Evolutionary conservation across 2,888 invertebrate species (phyloP), one percentile per base, ranked within the genome.

Genomic region (Polia nebulosa): DNA sequence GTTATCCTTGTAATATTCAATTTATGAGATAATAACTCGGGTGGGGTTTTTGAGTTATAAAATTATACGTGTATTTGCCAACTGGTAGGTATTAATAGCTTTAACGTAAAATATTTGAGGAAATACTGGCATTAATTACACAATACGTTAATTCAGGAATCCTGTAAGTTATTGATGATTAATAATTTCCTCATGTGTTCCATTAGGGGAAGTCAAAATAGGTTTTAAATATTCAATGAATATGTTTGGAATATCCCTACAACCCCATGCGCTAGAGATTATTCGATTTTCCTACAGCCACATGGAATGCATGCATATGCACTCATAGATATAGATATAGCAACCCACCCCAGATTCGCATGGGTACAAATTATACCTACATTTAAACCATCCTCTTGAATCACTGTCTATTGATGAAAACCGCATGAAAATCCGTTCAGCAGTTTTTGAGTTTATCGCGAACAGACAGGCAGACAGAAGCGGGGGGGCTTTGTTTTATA

Each of bases 1-100:
- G 9, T 39, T 69, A 41, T 68, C 49, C 49, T 41, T 41, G 32
- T 68, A 25, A 32, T 56, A 32, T 55, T 39, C 0, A 39, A 69
- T 68, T 27, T 49, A 27, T 22, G 7, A 34, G 25, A 25, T 39
- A 34, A 22, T 17, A 56, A 41, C 15, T 51, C 6, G 22, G 34
- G 44, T 29, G 7, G 9, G 27, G 34, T 6, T 25, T 36, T 60
- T 71, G 8, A 44, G 6, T 22, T n/a, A 57, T 34, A 8, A 20
- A 57, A 44, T 71, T 6, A 15, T 3, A 27, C 6, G 9, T 49
- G 11, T 57, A 22, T 51, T 34, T 34, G 22, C 9, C 15, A 17
- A 36, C 13, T 29, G 9, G 1, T 15, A 20, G 8, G 9, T 51
- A 51, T 58, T 71, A 58, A 34, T 58, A 58, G 3, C 5, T 34